Base-by-base conservation (phyloP, 2,888 invertebrate genomes). In the Drosophila acutilabella region DNA sequence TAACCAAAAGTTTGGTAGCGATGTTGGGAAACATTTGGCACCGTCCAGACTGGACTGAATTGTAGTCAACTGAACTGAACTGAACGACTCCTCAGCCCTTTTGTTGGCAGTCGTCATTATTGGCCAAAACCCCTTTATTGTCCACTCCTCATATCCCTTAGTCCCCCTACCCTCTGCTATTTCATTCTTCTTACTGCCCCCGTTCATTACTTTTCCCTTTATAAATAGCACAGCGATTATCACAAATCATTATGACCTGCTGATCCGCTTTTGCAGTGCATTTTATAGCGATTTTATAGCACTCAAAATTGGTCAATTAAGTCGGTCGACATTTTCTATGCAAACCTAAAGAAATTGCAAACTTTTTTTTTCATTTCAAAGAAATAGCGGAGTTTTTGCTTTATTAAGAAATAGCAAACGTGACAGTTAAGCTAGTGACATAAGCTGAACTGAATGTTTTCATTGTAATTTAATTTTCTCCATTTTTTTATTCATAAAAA, bases 171-270 rank as follows among this genome's bases (percentile, higher is more conserved):
- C 11, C 38, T 10, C 40, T 33, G 18, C 3, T 6, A 14, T 18
- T 18, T 18, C 58, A n/a, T 50, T n/a, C 2, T 13, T 14, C 51
- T n/a, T 16, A 8, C 13, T 42, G 40, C 47, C 44, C 2, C 11
- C 52, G 67, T 54, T 58, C 64, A 74, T 64, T 57, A 59, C 57
- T 74, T 57, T 70, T 62, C 68, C 66, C 69, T 69, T 69, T 70
- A 74, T 66, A 89, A 83, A 87, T 87, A 80, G 89, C 66, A 66
- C 81, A 73, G 56, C 73, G 54, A 83, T 88, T 88, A 81, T 89
- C 82, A 74, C 88, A 89, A 85, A 89, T 83, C 88, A 81, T 85
- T 66, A 68, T 83, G 88, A 89, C 82, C 82, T 56, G 80, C 80
- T 85, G 86, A 88, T 88, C 82, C 74, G 77, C 77, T 82, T 88